Percentiles rank a stretch among this genome's conserved stretches.
Conservation (phyloP, 2,113 vertebrate species). For the Myanophis thanlyinensis region DNA sequence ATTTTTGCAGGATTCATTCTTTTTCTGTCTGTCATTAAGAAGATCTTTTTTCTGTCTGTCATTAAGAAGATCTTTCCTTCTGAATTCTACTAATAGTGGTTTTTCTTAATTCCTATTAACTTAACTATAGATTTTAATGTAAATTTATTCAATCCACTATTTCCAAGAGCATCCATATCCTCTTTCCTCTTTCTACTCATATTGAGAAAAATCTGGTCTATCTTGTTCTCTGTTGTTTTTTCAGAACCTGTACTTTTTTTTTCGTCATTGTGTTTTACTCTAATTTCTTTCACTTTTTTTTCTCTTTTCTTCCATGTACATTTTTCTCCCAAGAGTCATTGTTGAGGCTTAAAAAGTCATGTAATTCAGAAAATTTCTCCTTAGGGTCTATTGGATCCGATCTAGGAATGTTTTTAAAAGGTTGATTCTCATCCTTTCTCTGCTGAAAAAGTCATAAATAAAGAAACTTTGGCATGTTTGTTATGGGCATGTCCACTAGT, state of each 20-base stretch:
- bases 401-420: background rate
- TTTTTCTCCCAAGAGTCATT: background rate
- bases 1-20: background rate
- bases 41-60: background rate
- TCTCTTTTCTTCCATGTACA: background rate
- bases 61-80: background rate
- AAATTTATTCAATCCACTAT: background rate
- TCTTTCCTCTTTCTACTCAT: background rate
- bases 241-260: background rate
- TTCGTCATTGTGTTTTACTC: background rate
- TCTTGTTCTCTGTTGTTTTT: background rate
- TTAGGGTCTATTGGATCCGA: background rate
- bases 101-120: background rate
- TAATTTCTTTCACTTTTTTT: background rate
- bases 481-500: background rate
- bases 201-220: background rate
- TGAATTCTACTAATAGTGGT: background rate
- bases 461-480: background rate
- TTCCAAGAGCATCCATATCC: background rate
- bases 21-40: background rate
- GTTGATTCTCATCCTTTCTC: background rate
- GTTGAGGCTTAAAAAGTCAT: background rate
- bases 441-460: background rate
- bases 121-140: background rate
- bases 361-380: background rate